Evolutionary conservation across 2,888 invertebrate species (phyloP), one percentile per base, ranked within the genome.

Genomic region (Drosophila meridionalis): DNA sequence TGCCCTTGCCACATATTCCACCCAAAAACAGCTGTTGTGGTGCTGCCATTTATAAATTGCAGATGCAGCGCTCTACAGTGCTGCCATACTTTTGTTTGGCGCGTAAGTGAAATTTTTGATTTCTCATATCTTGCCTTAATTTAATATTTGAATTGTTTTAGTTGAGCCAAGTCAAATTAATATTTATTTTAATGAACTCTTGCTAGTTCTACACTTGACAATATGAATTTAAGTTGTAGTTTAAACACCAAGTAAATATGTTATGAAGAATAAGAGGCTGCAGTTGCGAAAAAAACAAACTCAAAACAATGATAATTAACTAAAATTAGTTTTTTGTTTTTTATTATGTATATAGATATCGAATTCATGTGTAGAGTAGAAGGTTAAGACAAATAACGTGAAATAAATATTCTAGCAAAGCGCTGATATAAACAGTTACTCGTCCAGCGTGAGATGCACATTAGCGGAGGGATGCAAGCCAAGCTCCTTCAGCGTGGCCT

Each of bases 381-480:
- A 26, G 66, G 56, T 42, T 43, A 57, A 48, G 38, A 67, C 66
- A 74, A 48, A 61, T 62, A 71, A 74, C 38, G 71, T 64, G 48
- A 71, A 72, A 78, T 78, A 78, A 78, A 78, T 78, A 78, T 52
- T 43, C 47, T 50, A 64, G 43, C 56, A 45, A 63, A 59, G 42
- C 43, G 45, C 50, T 28, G 43, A 60, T 40, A 28, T 55, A 20
- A 52, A 61, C 30, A 57, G 65, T 84, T 87, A 92, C 76, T 93
- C 92, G 78, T 93, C 93, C 48, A 91, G 78, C 68, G 93, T 93
- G 60, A 93, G 88, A 87, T 93, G 92, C 63, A 93, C 76, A 72
- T 92, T 92, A n/a, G 92, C 92, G 40, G 92, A 92, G 56, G 93
- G 93, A 89, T 93, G 92, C 61, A 93, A 76, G 11, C 93, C 92